Evolutionary conservation across 2,113 vertebrate genomes (phyloP), one percentile per base, ranked within the genome.

Genomic region (Ictalurus furcatus): DNA sequence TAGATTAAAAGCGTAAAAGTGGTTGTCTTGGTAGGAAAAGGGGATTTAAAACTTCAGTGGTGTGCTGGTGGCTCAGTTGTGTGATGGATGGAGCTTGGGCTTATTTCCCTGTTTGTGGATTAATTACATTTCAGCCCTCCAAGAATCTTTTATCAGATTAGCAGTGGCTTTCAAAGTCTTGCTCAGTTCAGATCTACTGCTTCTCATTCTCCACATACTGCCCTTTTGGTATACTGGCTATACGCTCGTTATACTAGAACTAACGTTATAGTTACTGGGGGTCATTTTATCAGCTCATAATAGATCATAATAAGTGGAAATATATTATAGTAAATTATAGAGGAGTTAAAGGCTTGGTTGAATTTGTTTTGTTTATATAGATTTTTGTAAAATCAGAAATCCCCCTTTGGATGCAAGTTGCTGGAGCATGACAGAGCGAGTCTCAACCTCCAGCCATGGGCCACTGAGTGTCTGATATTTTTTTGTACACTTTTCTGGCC

Each of bases 1-100:
- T 91, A 92, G 93, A 95, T 95, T 95, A 95, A 90, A 89, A 91
- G 89, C 52, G 37, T 81, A 88, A 90, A 92, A 90, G 74, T 58
- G 28, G 30, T 80, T 65, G 76, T 84, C 73, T 90, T 54, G 63
- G 88, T 80, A 92, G 86, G 86, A 90, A 92, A 92, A 91, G 88
- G 81, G 58, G 90, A 92, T 92, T 92, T 92, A 82, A 78, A 90
- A 92, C 65, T 85, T 88, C 84, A 88, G 80, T 82, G 63, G 87
- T 86, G 89, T 90, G 88, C 92, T 93, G 91, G 91, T 90, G 92
- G 88, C 92, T 95, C 92, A 93, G 91, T 34, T 59, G 56, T 81
- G 87, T 86, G 90, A 84, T 87, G 90, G 85, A 84, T 52, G 61
- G 40, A 40, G 56, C 58, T 85, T 34, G 81, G 91, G 52, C 88